phyloP scores from a whole-genome alignment of 1,140 invertebrate species.

The Maniola jurtina region DNA sequence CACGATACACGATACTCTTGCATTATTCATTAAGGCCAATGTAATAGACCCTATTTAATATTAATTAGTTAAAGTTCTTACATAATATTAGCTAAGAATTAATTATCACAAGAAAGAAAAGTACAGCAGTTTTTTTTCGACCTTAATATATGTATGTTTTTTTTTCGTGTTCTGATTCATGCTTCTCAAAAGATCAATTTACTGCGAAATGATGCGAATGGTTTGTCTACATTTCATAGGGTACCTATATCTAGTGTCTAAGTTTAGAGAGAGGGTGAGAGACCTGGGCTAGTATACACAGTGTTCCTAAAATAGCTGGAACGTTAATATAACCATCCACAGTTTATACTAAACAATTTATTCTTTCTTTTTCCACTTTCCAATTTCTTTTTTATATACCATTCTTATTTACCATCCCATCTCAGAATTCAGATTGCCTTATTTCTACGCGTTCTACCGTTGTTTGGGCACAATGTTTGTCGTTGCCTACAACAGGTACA shows the following conservation, averaged over 20 bases:
- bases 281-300: constrained; percentile 18
- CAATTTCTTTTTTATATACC: background rate
- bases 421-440: no score
- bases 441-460: no score
- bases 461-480: no score
- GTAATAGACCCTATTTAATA: constrained; percentile 4
- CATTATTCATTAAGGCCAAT: constrained; percentile 16
- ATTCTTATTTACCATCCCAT: no score
- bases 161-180: no score
- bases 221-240: constrained; percentile 22
- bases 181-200: no score
- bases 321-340: constrained; percentile 8
- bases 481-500: no score
- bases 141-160: no score
- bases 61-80: constrained; percentile 9
- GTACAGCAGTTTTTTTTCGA: no score
- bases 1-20: constrained; percentile 9
- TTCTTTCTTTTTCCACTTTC: background rate
- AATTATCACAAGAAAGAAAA: background rate
- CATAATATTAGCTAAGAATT: background rate
- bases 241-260: constrained; percentile 26
- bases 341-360: background rate
- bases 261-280: constrained; percentile 24
- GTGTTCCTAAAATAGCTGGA: constrained; percentile 17
- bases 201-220: background rate